phyloP scores from a whole-genome alignment of 2,888 invertebrate species.

The Cryptosula pallasiana region DNA sequence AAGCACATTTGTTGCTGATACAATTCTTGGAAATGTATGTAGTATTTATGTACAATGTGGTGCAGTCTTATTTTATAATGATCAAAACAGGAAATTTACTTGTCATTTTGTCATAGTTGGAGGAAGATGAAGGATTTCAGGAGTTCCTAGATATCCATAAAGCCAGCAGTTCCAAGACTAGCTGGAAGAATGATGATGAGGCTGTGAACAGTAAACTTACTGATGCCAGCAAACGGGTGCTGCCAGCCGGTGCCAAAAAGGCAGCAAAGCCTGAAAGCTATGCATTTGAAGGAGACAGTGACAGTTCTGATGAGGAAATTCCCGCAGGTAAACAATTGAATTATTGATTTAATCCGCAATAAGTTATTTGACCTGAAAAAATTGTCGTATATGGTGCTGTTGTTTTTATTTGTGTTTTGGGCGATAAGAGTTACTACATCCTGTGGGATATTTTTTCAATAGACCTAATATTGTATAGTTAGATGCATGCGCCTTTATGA shows the following conservation, averaged over 20 bases:
- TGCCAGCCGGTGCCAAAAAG: not conserved
- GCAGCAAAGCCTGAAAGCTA: not conserved
- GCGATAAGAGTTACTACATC: too few species aligned
- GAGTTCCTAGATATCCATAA: conserved; percentile 84
- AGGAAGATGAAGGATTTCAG: conserved; percentile 77
- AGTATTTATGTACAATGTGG: too few species aligned
- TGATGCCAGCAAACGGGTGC: not conserved
- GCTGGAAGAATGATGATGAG: conserved; percentile 60
- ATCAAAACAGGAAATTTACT: too few species aligned
- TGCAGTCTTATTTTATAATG: too few species aligned
- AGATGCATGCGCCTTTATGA: too few species aligned
- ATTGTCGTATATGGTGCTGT: too few species aligned
- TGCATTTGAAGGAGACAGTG: conserved; percentile 25
- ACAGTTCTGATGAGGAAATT: conserved; percentile 23
- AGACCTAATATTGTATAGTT: too few species aligned
- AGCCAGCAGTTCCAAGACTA: conserved; percentile 49
- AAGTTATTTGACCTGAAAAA: too few species aligned
- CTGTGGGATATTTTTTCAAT: too few species aligned
- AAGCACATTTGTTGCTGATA: not conserved
- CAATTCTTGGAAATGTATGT: not conserved
- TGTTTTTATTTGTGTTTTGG: too few species aligned
- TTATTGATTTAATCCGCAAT: too few species aligned
- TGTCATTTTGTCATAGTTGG: conserved; percentile 38
- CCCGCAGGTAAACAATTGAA: too few species aligned
- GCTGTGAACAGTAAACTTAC: conserved; percentile 8